Percentiles rank a stretch among this genome's conserved stretches.
Conservation (phyloP, 2,888 invertebrate species). For the Hydropsyche betteni region DNA sequence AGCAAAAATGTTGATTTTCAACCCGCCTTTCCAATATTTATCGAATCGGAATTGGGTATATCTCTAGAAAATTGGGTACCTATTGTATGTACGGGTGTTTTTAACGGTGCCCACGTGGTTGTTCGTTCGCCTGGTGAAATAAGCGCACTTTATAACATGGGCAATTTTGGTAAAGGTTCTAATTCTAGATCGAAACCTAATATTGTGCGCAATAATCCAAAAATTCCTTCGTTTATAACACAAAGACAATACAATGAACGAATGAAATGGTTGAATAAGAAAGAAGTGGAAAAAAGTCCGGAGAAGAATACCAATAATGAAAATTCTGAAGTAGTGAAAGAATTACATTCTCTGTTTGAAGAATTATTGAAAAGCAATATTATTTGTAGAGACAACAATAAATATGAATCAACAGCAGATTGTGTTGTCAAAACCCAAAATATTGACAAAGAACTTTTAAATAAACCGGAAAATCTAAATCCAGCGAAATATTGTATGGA, state of each 20-base stretch:
- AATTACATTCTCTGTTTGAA: constrained; percentile 42
- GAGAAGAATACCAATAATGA: constrained; percentile 17
- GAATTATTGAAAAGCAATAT: constrained; percentile 26
- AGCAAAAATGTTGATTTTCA: constrained; percentile 58
- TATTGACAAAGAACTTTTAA: too few species aligned
- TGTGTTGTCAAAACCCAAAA: too few species aligned
- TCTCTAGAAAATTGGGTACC: constrained; percentile 62
- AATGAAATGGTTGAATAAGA: constrained; percentile 61
- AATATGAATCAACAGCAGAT: constrained; percentile 55
- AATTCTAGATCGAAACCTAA: constrained; percentile 68
- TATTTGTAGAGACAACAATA: background rate
- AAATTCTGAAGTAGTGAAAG: constrained; percentile 48
- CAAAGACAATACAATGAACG: constrained; percentile 70
- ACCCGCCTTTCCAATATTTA: constrained; percentile 58
- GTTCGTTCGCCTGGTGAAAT: constrained; percentile 70
- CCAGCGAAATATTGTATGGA: too few species aligned
- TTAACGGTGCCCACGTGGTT: constrained; percentile 75
- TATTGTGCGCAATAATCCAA: constrained; percentile 57
- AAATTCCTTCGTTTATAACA: constrained; percentile 64
- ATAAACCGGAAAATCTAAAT: too few species aligned
- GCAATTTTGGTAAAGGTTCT: constrained; percentile 81
- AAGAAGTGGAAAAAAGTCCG: constrained; percentile 53
- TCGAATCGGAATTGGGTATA: constrained; percentile 60
- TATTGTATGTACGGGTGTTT: constrained; percentile 68
- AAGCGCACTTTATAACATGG: constrained; percentile 72